phyloP scores from a whole-genome alignment of 2,113 vertebrate species.

The Phalacrocorax aristotelis region DNA sequence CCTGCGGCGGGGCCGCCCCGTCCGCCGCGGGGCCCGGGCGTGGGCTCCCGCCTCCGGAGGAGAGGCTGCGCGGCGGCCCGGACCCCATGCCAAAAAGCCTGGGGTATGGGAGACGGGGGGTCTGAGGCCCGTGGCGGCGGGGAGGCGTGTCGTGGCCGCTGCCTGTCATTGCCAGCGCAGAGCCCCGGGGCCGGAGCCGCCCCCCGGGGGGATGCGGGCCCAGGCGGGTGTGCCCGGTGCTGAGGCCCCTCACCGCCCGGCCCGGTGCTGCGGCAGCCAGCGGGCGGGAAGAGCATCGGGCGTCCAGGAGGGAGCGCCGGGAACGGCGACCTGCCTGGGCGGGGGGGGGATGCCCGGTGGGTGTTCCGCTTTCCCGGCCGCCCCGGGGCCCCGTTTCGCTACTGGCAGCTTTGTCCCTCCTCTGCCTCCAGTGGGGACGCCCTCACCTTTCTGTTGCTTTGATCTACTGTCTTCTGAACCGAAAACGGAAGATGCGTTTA shows the following conservation, averaged over 20 bases:
- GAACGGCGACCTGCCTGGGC: background rate
- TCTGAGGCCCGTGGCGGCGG: too few species aligned
- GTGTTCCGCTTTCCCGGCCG: background rate
- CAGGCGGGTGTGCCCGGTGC: too few species aligned
- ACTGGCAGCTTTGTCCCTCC: background rate
- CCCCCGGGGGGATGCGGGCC: too few species aligned
- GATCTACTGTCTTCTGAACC: fast-evolving
- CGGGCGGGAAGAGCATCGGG: background rate
- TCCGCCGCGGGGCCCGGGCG: background rate
- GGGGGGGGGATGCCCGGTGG: background rate
- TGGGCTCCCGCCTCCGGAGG: background rate
- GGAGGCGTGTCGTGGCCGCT: too few species aligned
- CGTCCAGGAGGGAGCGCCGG: background rate
- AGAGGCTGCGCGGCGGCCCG: background rate
- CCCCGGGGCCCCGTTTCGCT: too few species aligned
- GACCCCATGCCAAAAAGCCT: background rate
- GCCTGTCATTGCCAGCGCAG: too few species aligned
- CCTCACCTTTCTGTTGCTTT: background rate
- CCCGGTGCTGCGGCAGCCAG: background rate
- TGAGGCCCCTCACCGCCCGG: background rate
- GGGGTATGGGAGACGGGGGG: too few species aligned
- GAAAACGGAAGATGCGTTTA: background rate
- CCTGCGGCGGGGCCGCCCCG: background rate
- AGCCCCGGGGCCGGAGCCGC: too few species aligned
- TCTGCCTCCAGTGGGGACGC: background rate